Evolutionary conservation across 1,140 invertebrate genomes (phyloP), one percentile per base, ranked within the genome.

Genomic region (Choristoneura fumiferana): DNA sequence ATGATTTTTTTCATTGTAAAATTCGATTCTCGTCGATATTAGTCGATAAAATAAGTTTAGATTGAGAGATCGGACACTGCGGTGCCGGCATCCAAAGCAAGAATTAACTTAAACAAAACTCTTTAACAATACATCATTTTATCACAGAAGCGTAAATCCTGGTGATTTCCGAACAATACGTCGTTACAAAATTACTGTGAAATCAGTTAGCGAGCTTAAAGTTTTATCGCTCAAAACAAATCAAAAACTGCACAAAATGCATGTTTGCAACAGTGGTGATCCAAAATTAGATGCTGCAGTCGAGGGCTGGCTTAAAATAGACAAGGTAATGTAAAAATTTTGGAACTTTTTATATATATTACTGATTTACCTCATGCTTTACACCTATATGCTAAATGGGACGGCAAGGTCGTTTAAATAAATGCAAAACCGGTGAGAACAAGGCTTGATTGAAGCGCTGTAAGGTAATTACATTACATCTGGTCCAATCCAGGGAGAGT

Each of bases 261-360:
- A 67, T 61, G 18, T 62, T 1, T 82, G 73, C 71, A 71, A 82
- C 2, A 87, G 83, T 65, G 83, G 85, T 36, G 79, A 88, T 57
- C 17, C 36, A 18, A 78, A 79, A 65, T 68, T 88, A 40, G 81
- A 88, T 72, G 59, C 67, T 5, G 78, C 75, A 34, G 71, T 88
- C 5, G 76, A 78, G 40, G 69, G 65, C 4, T 88, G 85, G 85
- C 58, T 88, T 6, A 79, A 80, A 69, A 68, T 73, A 57, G 85
- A 88, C 49, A 82, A 84, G 78, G 85, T 86, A 66, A 57, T 12
- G 3, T 9, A 12, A 1, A 37, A 37, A 9, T 37, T 13, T 6
- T 49, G 4, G 18, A 12, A 5, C 3, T 49, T 33, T 29, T 12
- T n/a, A 0, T n/a, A 0, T 40, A 9, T 29, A 49, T 4, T 49